These are phyloP conservation scores for Cantharis nigra DNA, from an alignment of 2,888 invertebrate species.

Conservation along the genomic window DNA sequence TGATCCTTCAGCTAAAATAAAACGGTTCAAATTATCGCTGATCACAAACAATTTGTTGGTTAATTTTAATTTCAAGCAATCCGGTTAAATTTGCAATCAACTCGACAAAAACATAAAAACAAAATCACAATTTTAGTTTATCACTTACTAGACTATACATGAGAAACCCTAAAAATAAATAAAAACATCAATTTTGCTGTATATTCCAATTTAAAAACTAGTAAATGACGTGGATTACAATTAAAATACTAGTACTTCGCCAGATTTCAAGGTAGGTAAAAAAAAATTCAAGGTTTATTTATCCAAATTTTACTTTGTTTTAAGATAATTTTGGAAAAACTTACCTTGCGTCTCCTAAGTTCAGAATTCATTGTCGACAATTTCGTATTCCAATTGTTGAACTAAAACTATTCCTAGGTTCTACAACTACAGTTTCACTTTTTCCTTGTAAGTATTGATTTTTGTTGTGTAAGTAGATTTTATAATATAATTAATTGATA, in stretches of 20 bases:
- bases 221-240: background rate
- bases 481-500: background rate
- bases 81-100: background rate
- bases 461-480: background rate
- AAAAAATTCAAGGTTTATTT: background rate
- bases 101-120: background rate
- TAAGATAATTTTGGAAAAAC: background rate
- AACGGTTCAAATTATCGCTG: background rate
- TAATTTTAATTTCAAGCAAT: background rate
- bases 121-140: background rate
- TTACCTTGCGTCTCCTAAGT: constrained; percentile 34
- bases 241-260: background rate
- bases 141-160: constrained; percentile 36
- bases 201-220: background rate
- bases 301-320: background rate
- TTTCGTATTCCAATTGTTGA: background rate
- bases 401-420: background rate
- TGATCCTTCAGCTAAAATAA: constrained; percentile 34
- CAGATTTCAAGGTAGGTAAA: background rate
- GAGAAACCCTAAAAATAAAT: constrained; percentile 30
- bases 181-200: background rate
- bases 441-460: background rate
- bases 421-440: background rate
- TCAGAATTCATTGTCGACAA: constrained; percentile 26
- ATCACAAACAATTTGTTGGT: background rate